Evolutionary conservation across 2,113 vertebrate species (phyloP).

Genomic region (Megaceryle torquata): DNA sequence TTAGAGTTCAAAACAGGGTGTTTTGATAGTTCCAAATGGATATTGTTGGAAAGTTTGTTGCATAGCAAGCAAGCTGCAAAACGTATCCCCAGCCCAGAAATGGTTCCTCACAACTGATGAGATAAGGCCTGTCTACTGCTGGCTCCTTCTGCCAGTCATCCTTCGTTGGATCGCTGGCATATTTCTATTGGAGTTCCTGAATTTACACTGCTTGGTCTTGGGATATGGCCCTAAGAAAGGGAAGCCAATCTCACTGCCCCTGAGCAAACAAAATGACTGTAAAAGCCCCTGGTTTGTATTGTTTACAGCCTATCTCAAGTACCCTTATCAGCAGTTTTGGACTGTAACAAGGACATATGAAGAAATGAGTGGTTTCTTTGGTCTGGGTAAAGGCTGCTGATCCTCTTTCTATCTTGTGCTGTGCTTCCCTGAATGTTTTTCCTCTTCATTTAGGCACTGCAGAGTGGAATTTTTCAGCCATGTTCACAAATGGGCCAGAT

Average conservation of each 20-base stretch:
- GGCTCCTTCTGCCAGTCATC: background rate
- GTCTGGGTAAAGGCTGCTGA: background rate
- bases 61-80: background rate
- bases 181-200: background rate
- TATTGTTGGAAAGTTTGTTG: background rate
- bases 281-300: background rate
- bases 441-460: background rate
- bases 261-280: fast-evolving
- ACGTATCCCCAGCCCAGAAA: background rate
- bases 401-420: background rate
- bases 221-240: background rate
- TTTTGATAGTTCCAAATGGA: background rate
- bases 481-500: background rate
- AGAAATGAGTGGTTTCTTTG: background rate
- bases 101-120: background rate
- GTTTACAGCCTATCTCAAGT: background rate
- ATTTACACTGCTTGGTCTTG: background rate
- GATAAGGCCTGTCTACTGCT: background rate
- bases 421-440: background rate
- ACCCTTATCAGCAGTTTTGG: background rate
- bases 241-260: background rate
- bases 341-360: background rate
- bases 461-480: background rate
- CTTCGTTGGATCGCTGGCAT: background rate
- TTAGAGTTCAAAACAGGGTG: background rate